Evolutionary conservation across 2,113 vertebrate species (phyloP).

Genomic region (Pomatorhinus ruficollis): DNA sequence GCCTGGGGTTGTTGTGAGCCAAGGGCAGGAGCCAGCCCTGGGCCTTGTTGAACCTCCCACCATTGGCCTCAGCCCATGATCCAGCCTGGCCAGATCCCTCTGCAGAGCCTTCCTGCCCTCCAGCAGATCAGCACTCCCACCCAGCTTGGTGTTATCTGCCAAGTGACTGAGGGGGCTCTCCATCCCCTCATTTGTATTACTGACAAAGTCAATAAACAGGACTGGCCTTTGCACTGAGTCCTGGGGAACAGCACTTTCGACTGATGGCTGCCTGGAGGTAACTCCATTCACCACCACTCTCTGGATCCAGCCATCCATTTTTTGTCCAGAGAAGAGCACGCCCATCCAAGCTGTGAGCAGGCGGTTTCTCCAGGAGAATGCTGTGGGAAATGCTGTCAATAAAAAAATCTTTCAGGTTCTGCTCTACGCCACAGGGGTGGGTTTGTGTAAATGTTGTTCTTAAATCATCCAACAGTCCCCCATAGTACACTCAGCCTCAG

Average conservation of each 20-base stretch:
- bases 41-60: not conserved
- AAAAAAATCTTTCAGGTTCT: not conserved
- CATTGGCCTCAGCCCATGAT: accelerated
- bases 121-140: not conserved
- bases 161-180: accelerated
- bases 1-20: not conserved
- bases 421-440: not conserved
- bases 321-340: not conserved
- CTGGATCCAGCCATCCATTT: not conserved
- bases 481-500: not conserved
- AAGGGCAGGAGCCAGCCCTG: not conserved
- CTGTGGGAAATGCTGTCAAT: not conserved
- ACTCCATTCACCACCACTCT: not conserved
- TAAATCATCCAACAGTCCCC: not conserved
- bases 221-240: not conserved
- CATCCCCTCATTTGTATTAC: not conserved
- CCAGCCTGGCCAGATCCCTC: not conserved
- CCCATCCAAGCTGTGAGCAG: not conserved
- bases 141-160: accelerated
- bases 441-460: not conserved
- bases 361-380: not conserved
- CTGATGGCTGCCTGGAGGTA: accelerated
- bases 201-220: not conserved
- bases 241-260: accelerated
- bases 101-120: not conserved